phyloP scores from a whole-genome alignment of 2,113 vertebrate species.

The Chaenocephalus aceratus region DNA sequence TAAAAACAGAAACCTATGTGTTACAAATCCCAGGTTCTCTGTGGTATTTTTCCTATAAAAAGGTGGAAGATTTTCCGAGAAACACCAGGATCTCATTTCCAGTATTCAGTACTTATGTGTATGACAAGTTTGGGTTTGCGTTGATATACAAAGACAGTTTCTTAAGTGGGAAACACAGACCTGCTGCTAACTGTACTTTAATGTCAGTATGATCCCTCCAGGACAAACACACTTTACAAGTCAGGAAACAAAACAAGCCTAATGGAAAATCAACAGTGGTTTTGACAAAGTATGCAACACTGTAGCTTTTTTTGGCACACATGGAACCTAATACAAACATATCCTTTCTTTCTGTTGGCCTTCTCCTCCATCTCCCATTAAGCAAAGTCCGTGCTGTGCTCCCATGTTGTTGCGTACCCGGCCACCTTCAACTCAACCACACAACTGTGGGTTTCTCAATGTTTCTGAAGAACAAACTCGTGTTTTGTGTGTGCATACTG shows the following conservation, averaged over 20 bases:
- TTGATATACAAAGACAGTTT: not conserved
- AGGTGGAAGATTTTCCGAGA: not conserved
- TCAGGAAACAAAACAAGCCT: not conserved
- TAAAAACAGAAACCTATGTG: not conserved
- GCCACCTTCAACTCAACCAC: not conserved
- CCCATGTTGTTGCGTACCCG: not conserved
- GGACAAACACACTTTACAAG: not conserved
- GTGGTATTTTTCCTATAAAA: not conserved
- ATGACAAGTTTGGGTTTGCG: not conserved
- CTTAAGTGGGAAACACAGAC: not conserved
- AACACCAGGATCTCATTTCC: not conserved
- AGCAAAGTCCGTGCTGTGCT: slow-evolving; percentile 2
- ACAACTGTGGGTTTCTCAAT: too few species aligned
- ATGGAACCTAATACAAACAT: not conserved
- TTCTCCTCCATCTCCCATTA: slow-evolving; percentile 5
- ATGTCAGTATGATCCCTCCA: not conserved
- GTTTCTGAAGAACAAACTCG: too few species aligned
- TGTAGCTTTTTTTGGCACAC: not conserved
- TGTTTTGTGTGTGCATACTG: not conserved
- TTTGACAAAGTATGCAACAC: not conserved
- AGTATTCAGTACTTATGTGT: not conserved
- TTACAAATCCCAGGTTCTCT: not conserved
- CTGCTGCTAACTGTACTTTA: not conserved
- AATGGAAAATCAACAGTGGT: not conserved
- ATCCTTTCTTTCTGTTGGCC: not conserved